These are phyloP conservation scores for Corythornis madagascariensis DNA, from an alignment of 2,113 vertebrate genomes.

Conservation along the genomic window DNA sequence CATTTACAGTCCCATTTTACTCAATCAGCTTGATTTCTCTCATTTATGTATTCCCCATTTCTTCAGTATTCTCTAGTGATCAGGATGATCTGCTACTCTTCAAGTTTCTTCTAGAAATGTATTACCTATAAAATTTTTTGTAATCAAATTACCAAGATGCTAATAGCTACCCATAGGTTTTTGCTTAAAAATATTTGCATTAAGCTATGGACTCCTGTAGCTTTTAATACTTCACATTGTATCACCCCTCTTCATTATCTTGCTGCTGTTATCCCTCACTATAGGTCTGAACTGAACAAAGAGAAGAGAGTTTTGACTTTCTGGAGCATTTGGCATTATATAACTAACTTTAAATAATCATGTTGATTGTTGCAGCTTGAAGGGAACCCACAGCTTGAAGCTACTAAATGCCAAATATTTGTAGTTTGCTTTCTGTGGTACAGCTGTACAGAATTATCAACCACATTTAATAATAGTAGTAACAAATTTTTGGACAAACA, in stretches of 20 bases:
- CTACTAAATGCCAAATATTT: neutral
- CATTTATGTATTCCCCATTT: neutral
- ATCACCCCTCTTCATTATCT: neutral
- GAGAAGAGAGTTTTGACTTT: neutral
- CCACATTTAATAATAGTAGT: neutral
- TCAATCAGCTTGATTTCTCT: neutral
- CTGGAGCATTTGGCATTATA: neutral
- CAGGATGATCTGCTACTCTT: neutral
- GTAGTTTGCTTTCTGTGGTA: neutral
- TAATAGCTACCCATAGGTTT: neutral
- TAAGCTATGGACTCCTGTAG: neutral
- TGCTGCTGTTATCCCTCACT: neutral
- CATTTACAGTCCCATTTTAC: neutral
- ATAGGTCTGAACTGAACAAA: neutral
- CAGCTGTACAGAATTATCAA: neutral
- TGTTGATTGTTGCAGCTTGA: neutral
- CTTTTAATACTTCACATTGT: neutral
- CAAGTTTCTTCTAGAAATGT: neutral
- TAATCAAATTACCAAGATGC: neutral
- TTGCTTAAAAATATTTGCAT: neutral
- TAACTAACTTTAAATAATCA: neutral
- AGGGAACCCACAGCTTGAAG: neutral
- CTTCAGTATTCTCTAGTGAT: neutral
- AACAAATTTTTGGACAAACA: neutral
- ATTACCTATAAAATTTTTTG: neutral